Evolutionary conservation across 2,113 vertebrate species (phyloP).

Genomic region (Strix aluco): DNA sequence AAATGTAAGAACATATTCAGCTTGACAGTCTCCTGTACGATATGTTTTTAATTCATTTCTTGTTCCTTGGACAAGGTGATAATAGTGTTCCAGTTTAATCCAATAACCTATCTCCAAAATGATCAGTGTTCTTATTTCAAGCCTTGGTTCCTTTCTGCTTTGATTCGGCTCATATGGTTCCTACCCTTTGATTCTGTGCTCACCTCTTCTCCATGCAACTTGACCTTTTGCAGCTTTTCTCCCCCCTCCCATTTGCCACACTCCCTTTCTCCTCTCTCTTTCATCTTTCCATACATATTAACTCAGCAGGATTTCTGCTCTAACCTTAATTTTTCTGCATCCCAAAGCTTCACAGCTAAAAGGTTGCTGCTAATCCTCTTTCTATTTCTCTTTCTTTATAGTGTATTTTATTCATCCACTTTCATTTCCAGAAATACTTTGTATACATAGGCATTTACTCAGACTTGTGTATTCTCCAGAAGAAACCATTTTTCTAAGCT

Average conservation of each 20-base stretch:
- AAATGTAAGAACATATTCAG: constrained; percentile 1
- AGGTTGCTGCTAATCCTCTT: constrained; percentile 72
- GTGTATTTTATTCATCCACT: constrained; percentile 69
- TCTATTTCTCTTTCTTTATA: constrained; percentile 62
- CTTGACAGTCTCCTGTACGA: neutral
- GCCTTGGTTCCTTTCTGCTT: constrained; percentile 50
- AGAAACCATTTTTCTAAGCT: constrained; percentile 64
- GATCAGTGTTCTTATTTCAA: constrained; percentile 64
- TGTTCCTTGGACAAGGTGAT: constrained; percentile 58
- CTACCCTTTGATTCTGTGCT: constrained; percentile 53
- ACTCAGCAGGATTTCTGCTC: constrained; percentile 59
- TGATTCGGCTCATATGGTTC: constrained; percentile 49
- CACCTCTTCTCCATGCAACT: constrained; percentile 65
- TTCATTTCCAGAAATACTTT: constrained; percentile 70
- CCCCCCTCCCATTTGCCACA: constrained; percentile 57
- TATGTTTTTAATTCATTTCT: constrained; percentile 54
- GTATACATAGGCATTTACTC: constrained; percentile 69
- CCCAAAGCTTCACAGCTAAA: constrained; percentile 66
- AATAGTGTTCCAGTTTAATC: constrained; percentile 62
- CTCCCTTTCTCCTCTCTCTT: constrained; percentile 57
- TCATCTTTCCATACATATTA: constrained; percentile 71
- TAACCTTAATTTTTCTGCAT: constrained; percentile 64
- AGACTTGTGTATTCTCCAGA: constrained; percentile 62
- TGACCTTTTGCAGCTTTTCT: constrained; percentile 67
- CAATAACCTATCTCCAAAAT: constrained; percentile 62